Conservation (phyloP, 2,113 vertebrate species). For the Gracilinanus agilis region DNA sequence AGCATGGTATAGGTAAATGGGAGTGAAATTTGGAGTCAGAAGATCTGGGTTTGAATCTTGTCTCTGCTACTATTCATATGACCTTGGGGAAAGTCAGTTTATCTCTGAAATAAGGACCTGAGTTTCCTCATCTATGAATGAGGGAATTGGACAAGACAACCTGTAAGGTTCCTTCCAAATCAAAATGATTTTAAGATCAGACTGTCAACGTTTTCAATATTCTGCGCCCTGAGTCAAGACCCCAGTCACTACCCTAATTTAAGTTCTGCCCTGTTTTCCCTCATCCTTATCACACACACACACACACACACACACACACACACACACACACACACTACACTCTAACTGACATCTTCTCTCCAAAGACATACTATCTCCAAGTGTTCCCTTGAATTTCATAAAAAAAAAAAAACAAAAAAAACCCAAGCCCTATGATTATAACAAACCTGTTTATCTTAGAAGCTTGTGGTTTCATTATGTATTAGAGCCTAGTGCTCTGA, state of each 20-base stretch:
- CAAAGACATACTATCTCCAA: not conserved
- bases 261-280: not conserved
- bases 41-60: not conserved
- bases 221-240: not conserved
- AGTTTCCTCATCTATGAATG: not conserved
- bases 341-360: not conserved
- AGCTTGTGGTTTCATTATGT: conserved; percentile 83
- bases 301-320: not conserved
- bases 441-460: conserved; percentile 84
- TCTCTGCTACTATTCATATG: not conserved
- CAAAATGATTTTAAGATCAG: not conserved
- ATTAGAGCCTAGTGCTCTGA: conserved; percentile 83
- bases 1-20: not conserved
- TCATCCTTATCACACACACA: not conserved
- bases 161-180: not conserved
- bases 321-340: not conserved
- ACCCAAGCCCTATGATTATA: conserved; percentile 79
- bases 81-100: not conserved
- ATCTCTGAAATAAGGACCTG: not conserved
- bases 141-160: not conserved
- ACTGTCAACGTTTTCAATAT: not conserved
- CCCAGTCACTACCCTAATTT: not conserved
- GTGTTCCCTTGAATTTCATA: conserved; percentile 69
- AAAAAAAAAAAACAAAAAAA: not conserved
- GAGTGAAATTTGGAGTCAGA: not conserved